Evolutionary conservation across 2,113 vertebrate species (phyloP).

Genomic region (Epinephelus cyanopodus): DNA sequence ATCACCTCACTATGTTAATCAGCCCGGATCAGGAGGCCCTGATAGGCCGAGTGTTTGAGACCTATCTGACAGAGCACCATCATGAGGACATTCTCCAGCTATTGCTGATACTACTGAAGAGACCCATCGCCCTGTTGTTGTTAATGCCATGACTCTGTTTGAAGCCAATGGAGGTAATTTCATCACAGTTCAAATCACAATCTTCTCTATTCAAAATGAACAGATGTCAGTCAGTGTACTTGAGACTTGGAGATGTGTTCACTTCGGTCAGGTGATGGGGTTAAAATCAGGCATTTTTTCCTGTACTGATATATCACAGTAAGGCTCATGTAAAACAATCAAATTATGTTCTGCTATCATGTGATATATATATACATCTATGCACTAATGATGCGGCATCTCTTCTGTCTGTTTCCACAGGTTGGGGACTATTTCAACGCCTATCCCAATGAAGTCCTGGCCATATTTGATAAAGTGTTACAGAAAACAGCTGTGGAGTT

Average conservation of each 20-base stretch:
- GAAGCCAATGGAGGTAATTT: slow-evolving; percentile 94
- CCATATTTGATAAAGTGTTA: slow-evolving; percentile 90
- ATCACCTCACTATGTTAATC: slow-evolving; percentile 80
- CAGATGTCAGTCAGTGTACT: neutral
- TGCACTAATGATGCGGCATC: neutral
- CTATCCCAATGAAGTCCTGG: slow-evolving; percentile 89
- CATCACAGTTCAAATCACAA: neutral
- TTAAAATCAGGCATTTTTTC: neutral
- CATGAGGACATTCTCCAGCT: slow-evolving; percentile 84
- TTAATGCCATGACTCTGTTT: slow-evolving; percentile 95
- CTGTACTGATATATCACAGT: neutral
- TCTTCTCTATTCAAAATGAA: neutral
- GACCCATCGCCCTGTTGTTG: slow-evolving; percentile 88
- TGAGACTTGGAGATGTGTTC: neutral
- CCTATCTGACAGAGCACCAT: slow-evolving; percentile 90
- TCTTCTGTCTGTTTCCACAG: slow-evolving; percentile 31
- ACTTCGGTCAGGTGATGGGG: neutral
- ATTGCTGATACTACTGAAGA: slow-evolving; percentile 81
- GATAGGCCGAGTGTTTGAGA: slow-evolving; percentile 90
- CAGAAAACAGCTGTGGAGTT: slow-evolving; percentile 79
- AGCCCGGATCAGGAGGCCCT: slow-evolving; percentile 86
- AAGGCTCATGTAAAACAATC: neutral
- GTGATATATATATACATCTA: neutral
- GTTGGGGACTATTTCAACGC: slow-evolving; percentile 92
- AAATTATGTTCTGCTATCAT: neutral